These are phyloP conservation scores for Nanorana parkeri DNA, from an alignment of 2,113 vertebrate species.

Conservation along the genomic window DNA sequence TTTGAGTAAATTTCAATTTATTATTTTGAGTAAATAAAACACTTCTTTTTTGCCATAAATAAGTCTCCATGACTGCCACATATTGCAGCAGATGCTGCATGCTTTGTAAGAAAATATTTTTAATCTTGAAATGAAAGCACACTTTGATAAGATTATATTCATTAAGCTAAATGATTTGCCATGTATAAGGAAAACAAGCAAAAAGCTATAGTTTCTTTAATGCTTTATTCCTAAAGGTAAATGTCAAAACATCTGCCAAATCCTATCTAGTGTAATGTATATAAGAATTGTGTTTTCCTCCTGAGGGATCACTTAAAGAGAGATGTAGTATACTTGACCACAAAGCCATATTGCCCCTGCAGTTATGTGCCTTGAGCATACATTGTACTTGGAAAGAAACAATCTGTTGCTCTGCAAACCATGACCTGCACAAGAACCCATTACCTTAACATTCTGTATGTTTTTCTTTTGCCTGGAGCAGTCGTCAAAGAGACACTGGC, in stretches of 20 bases:
- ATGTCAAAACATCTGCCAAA: background rate
- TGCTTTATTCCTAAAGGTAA: background rate
- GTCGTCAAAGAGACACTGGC: slow-evolving; percentile 7
- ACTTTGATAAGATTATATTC: too few species aligned
- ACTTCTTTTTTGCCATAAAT: too few species aligned
- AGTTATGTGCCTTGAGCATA: slow-evolving; percentile 9
- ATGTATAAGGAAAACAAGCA: background rate
- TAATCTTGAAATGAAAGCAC: too few species aligned
- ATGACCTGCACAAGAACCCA: background rate
- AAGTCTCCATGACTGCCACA: too few species aligned
- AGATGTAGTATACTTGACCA: background rate
- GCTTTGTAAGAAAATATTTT: too few species aligned
- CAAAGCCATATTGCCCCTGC: background rate
- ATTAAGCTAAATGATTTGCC: too few species aligned
- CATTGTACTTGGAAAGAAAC: slow-evolving; percentile 7
- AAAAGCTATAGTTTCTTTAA: too few species aligned
- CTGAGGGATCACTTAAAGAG: background rate
- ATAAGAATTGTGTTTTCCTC: background rate
- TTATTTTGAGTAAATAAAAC: too few species aligned
- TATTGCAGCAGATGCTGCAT: too few species aligned
- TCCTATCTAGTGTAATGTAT: background rate
- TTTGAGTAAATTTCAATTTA: too few species aligned
- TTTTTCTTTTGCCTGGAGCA: slow-evolving; percentile 19
- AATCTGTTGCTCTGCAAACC: slow-evolving; percentile 11
- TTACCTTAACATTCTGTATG: slow-evolving; percentile 8